Conservation (phyloP, 1,140 invertebrate species). For the Hyles vespertilio region DNA sequence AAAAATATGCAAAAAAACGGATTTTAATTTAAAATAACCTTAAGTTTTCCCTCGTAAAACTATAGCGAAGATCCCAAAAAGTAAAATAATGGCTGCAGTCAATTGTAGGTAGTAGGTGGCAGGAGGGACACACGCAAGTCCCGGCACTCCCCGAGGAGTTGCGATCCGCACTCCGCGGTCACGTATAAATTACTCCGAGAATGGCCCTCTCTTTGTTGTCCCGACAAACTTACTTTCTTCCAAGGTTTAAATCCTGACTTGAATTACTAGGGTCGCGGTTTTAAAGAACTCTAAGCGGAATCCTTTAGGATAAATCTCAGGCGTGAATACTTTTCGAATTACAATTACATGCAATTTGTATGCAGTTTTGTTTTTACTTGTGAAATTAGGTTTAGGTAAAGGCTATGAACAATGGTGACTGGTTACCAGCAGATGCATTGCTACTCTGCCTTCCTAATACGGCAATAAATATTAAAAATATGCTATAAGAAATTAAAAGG, state of each 20-base stretch:
- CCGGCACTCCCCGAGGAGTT: slow-evolving; percentile 33
- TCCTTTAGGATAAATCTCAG: slow-evolving; percentile 25
- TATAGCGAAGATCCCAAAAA: slow-evolving; percentile 1
- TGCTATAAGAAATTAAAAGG: not conserved
- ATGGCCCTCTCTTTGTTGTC: slow-evolving; percentile 55
- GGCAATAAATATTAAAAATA: no score
- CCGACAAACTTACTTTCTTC: slow-evolving; percentile 57
- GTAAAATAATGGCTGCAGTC: slow-evolving; percentile 27
- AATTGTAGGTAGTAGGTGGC: slow-evolving; percentile 21
- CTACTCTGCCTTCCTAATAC: no score
- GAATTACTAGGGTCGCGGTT: slow-evolving; percentile 46
- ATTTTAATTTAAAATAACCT: no score
- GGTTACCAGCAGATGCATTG: no score
- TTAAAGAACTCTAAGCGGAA: slow-evolving; percentile 32
- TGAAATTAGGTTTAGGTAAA: no score
- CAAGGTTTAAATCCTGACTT: slow-evolving; percentile 60
- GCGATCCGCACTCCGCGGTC: slow-evolving; percentile 37
- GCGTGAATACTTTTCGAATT: slow-evolving; percentile 22
- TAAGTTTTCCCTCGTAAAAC: not conserved
- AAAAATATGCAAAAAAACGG: no score
- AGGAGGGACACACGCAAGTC: slow-evolving; percentile 30
- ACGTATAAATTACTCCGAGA: slow-evolving; percentile 51
- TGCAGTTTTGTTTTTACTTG: no score
- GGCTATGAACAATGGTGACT: no score
- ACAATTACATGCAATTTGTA: not conserved